Base-by-base conservation (phyloP, 2,113 vertebrate species). In the Deroptyus accipitrinus region DNA sequence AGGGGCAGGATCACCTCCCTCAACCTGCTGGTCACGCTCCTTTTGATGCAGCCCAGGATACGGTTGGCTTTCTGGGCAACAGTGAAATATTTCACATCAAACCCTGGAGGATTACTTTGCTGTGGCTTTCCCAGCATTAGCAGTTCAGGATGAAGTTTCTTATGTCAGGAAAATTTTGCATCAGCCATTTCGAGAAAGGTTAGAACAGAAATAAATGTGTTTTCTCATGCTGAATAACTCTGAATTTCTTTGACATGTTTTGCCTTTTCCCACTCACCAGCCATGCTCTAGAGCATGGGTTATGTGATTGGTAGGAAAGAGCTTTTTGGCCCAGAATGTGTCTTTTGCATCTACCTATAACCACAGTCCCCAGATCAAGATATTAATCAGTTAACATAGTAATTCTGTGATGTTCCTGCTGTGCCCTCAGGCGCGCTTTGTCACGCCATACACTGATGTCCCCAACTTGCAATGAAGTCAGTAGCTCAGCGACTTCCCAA, bases 1-100 rank as follows among this genome's bases (percentile, higher is more conserved):
- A 48, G 23, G 48, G 23, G 23, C 23, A 49, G 48, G 23, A 24
- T 49, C 22, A 49, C 12, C 48, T 24, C 48, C 48, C 1, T 4
- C 1, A 0, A 49, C 23, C 48, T 49, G 48, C 48, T 49, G 48
- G 48, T 49, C 12, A 49, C 0, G 0, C 23, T 49, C 48, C 23
- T 49, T 49, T 49, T 49, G 48, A 49, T 49, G 23, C 48, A 49
- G 48, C 11, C 48, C 48, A 49, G 48, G 48, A 49, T 24, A 8
- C 4, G 4, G 23, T 24, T 49, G 22, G 48, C 48, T 49, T 49
- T 49, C 48, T 49, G 35, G 33, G 37, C 17, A 73, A 25, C 23
- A 35, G n/a, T 27, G 39, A 72, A 90, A 89, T 20, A 42, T 23
- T 55, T 69, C 8, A 37, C 8, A 62, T 18, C 7, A 86, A 57